Base-by-base conservation (phyloP, 2,113 vertebrate genomes). In the Abramis brama region DNA sequence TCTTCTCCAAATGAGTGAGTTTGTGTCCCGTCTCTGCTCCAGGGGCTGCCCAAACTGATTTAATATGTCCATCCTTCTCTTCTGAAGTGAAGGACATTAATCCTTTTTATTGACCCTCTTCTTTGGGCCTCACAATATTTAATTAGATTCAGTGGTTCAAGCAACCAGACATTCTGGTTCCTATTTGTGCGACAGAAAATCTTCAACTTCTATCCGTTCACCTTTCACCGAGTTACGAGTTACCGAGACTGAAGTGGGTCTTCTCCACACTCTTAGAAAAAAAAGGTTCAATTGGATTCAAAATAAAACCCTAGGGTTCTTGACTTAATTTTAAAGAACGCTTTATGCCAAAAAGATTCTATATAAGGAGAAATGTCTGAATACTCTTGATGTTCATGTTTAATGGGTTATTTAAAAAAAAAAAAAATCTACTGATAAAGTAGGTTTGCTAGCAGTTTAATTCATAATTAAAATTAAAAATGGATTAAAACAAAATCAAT, bases 81-180 rank as follows among this genome's bases (percentile, higher is more conserved):
- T 57, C 82, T 57, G 68, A 59, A 73, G 30, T n/a, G 25, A 73
- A 73, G 66, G 68, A 83, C 47, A 83, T 57, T 25, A 74, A 83
- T 83, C 33, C 30, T 73, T 73, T 83, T 73, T 64, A 70, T 39
- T 82, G 25, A 83, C 19, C 60, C 47, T 25, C 66, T 57, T 59
- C 82, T 55, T 73, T 83, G 47, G 66, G 57, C 30, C 68, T 83
- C 66, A 12, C 27, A 59, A 43, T 39, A 73, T 83, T 73, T 83
- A 55, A 73, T 73, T 73, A 59, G 81, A 57, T 39, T 83, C 25
- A 71, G 68, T 59, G 50, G 27, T 39, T 59, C 66, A 17, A 82
- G 43, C 23, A 25, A 50, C 50, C 79, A 66, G 27, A 23, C 55
- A 60, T 39, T 60, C 33, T 17, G 5, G 19, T 52, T 82, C n/a